Conservation (phyloP, 1,140 invertebrate species). For the Andrena cerasifolii region DNA sequence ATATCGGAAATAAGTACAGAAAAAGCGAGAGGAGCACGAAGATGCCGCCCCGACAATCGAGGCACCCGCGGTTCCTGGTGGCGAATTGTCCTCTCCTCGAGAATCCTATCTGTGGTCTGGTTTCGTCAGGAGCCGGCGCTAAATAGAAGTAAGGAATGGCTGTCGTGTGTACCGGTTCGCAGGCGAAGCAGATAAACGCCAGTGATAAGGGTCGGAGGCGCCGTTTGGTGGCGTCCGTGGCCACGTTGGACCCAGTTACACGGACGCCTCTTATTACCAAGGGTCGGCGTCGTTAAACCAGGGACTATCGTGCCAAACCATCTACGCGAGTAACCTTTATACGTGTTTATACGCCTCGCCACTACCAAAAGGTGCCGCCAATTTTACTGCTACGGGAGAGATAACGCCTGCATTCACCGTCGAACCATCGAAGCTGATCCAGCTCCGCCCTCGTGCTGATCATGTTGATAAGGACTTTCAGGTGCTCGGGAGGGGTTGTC, state of each 20-base stretch:
- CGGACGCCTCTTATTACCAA: conserved; percentile 61
- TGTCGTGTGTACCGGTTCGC: conserved; percentile 16
- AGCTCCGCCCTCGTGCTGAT: background rate
- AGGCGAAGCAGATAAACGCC: conserved; percentile 30
- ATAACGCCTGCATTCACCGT: conserved; percentile 24
- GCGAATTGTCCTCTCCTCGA: too few relatives aligned
- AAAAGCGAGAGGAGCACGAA: background rate
- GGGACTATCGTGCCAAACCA: conserved; percentile 58
- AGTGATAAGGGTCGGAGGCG: conserved; percentile 41
- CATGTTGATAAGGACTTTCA: conserved; percentile 26
- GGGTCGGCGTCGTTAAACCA: conserved; percentile 59
- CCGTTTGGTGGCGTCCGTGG: conserved; percentile 24
- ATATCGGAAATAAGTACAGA: background rate
- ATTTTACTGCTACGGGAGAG: conserved; percentile 34
- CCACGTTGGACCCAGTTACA: conserved; percentile 29
- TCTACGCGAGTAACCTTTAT: conserved; percentile 53
- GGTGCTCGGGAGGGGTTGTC: too few relatives aligned
- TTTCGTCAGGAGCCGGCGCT: background rate
- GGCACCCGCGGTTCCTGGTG: too few relatives aligned
- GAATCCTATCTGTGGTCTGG: background rate
- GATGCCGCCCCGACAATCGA: too few relatives aligned
- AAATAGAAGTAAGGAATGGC: conserved; percentile 33
- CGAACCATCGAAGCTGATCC: conserved; percentile 37
- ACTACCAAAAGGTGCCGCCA: conserved; percentile 44
- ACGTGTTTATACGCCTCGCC: conserved; percentile 47